These are phyloP conservation scores for Parotocinclus haroldoi DNA, from an alignment of 2,797 vertebrate genomes.

Conservation along the genomic window DNA sequence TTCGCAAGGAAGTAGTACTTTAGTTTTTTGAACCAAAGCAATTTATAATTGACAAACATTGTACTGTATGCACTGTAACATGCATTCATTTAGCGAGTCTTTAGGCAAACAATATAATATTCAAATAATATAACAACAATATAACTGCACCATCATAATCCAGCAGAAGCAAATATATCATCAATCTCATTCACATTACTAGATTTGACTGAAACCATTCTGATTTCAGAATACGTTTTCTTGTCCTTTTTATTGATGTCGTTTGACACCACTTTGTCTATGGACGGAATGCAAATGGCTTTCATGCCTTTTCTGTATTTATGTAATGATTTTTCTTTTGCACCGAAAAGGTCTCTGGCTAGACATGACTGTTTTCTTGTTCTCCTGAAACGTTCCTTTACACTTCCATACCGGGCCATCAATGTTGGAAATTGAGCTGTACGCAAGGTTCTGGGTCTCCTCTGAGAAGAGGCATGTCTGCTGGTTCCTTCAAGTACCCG, in stretches of 20 bases:
- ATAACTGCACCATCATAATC: conserved; percentile 43
- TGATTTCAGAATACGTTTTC: neutral
- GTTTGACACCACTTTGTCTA: neutral
- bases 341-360: conserved; percentile 21
- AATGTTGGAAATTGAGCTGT: conserved; percentile 36
- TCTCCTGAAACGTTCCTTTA: neutral
- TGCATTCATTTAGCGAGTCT: too few relatives aligned
- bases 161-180: conserved; percentile 67
- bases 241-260: neutral
- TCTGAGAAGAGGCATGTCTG: conserved; percentile 14
- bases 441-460: conserved; percentile 8
- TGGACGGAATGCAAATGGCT: neutral
- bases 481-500: conserved; percentile 29
- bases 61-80: too few relatives aligned
- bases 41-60: too few relatives aligned
- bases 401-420: conserved; percentile 13
- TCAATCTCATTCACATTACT: conserved; percentile 60
- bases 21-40: too few relatives aligned
- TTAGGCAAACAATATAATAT: too few relatives aligned
- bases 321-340: neutral
- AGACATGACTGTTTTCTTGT: conserved; percentile 6
- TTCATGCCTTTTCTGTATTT: neutral
- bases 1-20: too few relatives aligned
- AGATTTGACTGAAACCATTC: conserved; percentile 3
- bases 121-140: too few relatives aligned